Conservation (phyloP, 2,113 vertebrate genomes). For the Glaucomys volans region DNA sequence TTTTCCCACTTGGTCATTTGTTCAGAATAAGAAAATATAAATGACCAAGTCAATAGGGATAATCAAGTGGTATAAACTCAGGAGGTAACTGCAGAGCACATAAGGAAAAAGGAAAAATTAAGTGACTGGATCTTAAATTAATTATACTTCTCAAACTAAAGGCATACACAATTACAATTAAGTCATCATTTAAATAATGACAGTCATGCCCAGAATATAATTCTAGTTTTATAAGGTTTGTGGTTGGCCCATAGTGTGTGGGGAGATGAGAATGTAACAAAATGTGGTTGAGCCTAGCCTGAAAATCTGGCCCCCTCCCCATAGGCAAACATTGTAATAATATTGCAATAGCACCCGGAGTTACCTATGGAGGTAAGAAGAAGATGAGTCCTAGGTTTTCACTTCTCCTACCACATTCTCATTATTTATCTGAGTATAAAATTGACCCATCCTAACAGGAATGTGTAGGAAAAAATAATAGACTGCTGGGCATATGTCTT, state of each 20-base stretch:
- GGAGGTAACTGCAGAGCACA: not conserved
- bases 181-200: not conserved
- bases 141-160: not conserved
- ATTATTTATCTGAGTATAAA: not conserved
- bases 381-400: not conserved
- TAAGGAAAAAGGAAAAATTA: not conserved
- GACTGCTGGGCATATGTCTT: not conserved
- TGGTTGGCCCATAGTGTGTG: not conserved
- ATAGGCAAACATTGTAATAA: not conserved
- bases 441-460: not conserved
- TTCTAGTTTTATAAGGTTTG: not conserved
- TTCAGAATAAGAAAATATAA: conserved; percentile 1
- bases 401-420: not conserved
- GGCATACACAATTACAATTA: not conserved
- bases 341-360: not conserved
- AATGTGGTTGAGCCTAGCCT: not conserved
- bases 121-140: not conserved
- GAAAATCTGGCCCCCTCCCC: rapidly evolving
- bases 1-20: not conserved
- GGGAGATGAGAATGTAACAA: not conserved
- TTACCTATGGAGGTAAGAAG: not conserved
- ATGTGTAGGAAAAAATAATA: not conserved
- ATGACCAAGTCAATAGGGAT: not conserved
- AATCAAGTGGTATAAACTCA: not conserved
- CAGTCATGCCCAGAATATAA: not conserved